A percentile compares a stretch with the other conserved stretches of the same genome.
phyloP scores from a whole-genome alignment of 2,888 invertebrate species.

The Spisula solida region DNA sequence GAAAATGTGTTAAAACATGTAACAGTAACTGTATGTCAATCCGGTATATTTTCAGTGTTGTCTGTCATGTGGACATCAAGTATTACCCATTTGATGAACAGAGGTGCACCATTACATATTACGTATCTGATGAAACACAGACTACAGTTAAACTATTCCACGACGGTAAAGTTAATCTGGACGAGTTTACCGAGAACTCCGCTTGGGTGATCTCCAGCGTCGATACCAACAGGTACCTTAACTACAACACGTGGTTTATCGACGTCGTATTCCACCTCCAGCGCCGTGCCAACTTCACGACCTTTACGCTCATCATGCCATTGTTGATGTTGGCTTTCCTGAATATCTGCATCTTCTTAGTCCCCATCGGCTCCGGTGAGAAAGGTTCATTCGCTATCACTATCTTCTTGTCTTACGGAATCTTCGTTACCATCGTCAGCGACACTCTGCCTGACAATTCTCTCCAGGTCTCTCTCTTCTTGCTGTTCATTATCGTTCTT shows the following conservation, averaged over 20 bases:
- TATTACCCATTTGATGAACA: constrained; percentile 71
- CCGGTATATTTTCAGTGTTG: constrained; percentile 42
- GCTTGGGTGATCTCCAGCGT: constrained; percentile 59
- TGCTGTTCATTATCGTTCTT: constrained; percentile 65
- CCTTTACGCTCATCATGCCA: constrained; percentile 65
- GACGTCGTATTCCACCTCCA: constrained; percentile 56
- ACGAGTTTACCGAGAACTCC: constrained; percentile 64
- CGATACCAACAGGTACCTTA: constrained; percentile 18
- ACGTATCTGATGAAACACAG: constrained; percentile 64
- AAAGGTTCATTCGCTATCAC: constrained; percentile 71
- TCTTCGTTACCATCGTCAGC: constrained; percentile 66
- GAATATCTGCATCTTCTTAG: constrained; percentile 66
- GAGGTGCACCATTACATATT: constrained; percentile 61
- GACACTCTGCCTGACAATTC: constrained; percentile 69
- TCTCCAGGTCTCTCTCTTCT: constrained; percentile 63
- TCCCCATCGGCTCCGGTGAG: constrained; percentile 70
- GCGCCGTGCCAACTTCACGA: constrained; percentile 60
- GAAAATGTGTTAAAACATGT: too few species aligned
- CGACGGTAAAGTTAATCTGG: constrained; percentile 41
- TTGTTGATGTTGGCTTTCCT: constrained; percentile 64
- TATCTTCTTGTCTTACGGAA: constrained; percentile 68
- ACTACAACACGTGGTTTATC: constrained; percentile 55
- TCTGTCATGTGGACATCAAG: constrained; percentile 66
- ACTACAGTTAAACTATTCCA: constrained; percentile 48
- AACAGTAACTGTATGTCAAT: too few species aligned